A percentile compares a stretch with the other conserved stretches of the same genome.
phyloP scores from a whole-genome alignment of 2,797 vertebrate genomes.

The Rachycentron canadum region DNA sequence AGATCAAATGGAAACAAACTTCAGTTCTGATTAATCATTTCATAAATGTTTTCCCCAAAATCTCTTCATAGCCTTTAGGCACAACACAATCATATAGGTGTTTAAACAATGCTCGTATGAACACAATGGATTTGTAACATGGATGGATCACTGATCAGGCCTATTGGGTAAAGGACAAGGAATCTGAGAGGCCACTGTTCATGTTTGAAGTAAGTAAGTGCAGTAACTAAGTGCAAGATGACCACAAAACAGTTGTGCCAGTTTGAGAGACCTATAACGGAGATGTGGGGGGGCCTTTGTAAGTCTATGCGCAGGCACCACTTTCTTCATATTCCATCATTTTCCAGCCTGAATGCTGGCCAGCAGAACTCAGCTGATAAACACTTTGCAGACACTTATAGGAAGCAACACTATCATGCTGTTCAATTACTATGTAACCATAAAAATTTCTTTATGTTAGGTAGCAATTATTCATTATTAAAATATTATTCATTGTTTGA shows the following conservation, averaged over 20 bases:
- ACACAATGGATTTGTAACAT: background rate
- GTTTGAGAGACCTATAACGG: background rate
- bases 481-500: no score
- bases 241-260: background rate
- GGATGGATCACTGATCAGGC: no score
- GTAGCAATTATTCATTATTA: background rate
- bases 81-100: background rate
- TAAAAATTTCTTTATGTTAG: background rate
- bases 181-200: no score
- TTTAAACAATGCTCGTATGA: background rate
- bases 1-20: conserved; percentile 8
- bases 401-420: background rate
- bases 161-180: no score
- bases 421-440: conserved; percentile 9
- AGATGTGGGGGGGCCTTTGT: no score
- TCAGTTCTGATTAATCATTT: background rate
- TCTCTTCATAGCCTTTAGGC: background rate
- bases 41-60: background rate
- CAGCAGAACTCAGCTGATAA: background rate
- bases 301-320: no score
- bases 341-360: background rate
- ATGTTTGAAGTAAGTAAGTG: no score
- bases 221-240: background rate
- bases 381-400: background rate
- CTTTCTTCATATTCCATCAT: no score